Evolutionary conservation across 2,888 invertebrate species (phyloP), one percentile per base, ranked within the genome.

Genomic region (Cataglyphis albicans): DNA sequence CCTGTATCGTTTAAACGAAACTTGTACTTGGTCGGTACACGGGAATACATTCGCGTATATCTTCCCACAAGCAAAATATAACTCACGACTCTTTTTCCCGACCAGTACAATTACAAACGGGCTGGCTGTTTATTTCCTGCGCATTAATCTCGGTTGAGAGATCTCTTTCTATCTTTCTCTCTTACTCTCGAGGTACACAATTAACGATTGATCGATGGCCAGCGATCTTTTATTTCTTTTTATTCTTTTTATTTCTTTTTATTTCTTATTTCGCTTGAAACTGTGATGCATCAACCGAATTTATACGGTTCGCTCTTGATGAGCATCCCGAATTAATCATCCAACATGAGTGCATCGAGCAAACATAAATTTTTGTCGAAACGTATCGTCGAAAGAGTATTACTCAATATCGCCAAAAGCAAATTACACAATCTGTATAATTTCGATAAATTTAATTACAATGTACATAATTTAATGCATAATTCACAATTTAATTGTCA

Each of bases 51-150:
- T n/a, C 76, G 68, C 68, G 41, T 57, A 68, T 76, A 76, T 76
- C 76, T 76, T 76, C 68, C 76, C 68, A 76, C 76, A 76, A 76
- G 76, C 76, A 18, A 68, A 76, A n/a, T 76, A 76, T 76, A 76
- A 76, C 57, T 76, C 76, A 67, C 55, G 41, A 67, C 68, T 76
- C 76, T 76, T 76, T 76, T 68, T 68, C 41, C 68, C 38, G 29
- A 57, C 55, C 76, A 57, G n/a, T 57, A 76, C 76, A 68, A 68
- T 68, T 76, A 67, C 68, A 57, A 68, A 52, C n/a, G 67, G 25
- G 25, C 25, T 25, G 1, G 67, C 68, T 57, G 55, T 76, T 76
- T 76, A 76, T 76, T 76, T 76, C 68, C 57, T 76, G 67, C 38
- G 57, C 76, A 76, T 76, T 76, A 76, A 76, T 76, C 76, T 67